A percentile compares a stretch with the other conserved stretches of the same genome.
These are phyloP conservation scores for Augochlora pura DNA, from an alignment of 1,140 invertebrate species.

Conservation along the genomic window DNA sequence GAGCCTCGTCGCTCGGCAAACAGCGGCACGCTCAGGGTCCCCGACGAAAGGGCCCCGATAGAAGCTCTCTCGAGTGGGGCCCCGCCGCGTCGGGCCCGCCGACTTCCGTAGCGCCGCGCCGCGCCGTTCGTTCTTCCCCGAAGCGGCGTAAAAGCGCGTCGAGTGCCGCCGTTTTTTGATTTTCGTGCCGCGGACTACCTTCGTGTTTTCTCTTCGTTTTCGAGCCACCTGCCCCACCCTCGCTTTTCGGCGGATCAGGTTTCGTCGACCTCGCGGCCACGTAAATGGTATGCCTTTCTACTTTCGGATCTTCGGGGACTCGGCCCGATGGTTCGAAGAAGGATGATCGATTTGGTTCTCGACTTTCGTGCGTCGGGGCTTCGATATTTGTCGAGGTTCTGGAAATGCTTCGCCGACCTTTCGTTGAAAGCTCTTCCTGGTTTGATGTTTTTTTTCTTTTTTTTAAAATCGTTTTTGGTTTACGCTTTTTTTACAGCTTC, in stretches of 20 bases:
- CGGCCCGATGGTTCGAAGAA: too few species aligned
- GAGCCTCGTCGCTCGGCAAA: conserved; percentile 70
- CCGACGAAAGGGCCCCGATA: conserved; percentile 64
- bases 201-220: conserved; percentile 28
- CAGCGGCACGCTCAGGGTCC: conserved; percentile 73
- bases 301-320: background rate
- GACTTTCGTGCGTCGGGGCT: too few species aligned
- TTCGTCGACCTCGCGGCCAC: background rate
- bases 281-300: background rate
- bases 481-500: too few species aligned
- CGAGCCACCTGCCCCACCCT: background rate
- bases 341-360: too few species aligned
- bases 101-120: background rate
- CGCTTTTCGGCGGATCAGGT: conserved; percentile 21
- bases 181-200: conserved; percentile 9
- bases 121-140: conserved; percentile 14
- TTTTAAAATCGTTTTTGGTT: too few species aligned
- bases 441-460: too few species aligned
- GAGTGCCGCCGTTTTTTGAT: conserved; percentile 30
- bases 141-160: conserved; percentile 32
- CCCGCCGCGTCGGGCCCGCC: too few species aligned
- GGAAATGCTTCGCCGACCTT: too few species aligned
- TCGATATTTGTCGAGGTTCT: too few species aligned
- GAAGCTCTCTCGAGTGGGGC: conserved; percentile 11
- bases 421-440: too few species aligned